These are phyloP conservation scores for Abscondita cerata DNA, from an alignment of 2,888 invertebrate species.

Conservation along the genomic window DNA sequence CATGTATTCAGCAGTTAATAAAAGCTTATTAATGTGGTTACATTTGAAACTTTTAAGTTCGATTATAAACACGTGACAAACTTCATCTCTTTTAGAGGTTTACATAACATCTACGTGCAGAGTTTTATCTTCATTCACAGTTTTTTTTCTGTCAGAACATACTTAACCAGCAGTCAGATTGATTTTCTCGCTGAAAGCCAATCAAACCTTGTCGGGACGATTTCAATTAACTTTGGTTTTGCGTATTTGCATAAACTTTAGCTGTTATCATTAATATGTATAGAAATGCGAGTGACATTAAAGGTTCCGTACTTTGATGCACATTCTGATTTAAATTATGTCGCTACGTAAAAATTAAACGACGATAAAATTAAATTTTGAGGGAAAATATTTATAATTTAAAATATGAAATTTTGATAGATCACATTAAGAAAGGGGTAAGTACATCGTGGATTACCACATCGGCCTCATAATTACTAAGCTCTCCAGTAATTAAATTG, in stretches of 20 bases:
- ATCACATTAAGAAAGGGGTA: not conserved
- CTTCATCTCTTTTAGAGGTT: too few relatives aligned
- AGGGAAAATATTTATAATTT: conserved; percentile 11
- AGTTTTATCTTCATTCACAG: too few relatives aligned
- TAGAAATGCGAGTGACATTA: conserved; percentile 1
- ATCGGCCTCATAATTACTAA: conserved; percentile 33
- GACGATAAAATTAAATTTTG: not conserved
- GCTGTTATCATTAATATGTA: conserved; percentile 4
- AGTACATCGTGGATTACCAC: conserved; percentile 15
- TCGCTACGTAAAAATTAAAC: not conserved
- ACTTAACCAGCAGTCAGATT: too few relatives aligned
- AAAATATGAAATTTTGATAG: conserved; percentile 20
- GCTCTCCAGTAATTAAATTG: conserved; percentile 37
- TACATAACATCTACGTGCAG: too few relatives aligned
- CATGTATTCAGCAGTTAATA: too few relatives aligned
- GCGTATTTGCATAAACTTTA: conserved; percentile 7
- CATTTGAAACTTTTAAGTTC: too few relatives aligned
- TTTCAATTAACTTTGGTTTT: conserved; percentile 11
- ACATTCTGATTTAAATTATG: conserved; percentile 6
- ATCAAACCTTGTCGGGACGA: not conserved
- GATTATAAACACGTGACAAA: too few relatives aligned
- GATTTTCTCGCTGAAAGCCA: too few relatives aligned
- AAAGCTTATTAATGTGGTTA: too few relatives aligned
- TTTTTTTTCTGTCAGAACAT: too few relatives aligned
- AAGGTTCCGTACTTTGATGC: not conserved